Base-by-base conservation (phyloP, 2,888 invertebrate genomes). In the Physocephala rufipes region DNA sequence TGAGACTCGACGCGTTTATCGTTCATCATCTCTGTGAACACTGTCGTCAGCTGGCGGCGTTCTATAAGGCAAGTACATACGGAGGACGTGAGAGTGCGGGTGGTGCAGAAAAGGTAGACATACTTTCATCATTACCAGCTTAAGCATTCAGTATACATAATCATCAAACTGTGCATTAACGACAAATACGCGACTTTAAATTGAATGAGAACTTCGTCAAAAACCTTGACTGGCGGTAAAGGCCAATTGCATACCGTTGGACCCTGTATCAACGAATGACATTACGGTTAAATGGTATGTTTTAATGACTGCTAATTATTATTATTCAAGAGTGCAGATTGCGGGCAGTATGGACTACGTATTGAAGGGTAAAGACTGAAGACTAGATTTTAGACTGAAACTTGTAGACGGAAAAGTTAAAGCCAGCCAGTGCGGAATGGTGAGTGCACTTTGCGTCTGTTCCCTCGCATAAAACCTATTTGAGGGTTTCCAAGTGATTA, bases 231-330 rank as follows among this genome's bases (percentile, higher is more conserved):
- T 62, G 61, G 47, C 68, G 68, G 68, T 68, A 62, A 30, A 61
- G 51, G 59, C 19, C 70, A 64, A 70, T 65, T 70, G 64, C 64
- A 70, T 70, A 65, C 70, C 70, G n/a, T 1, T 24, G 43, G 36
- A 61, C 28, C 62, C 36, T 67, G 45, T 49, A 62, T 47, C 68
- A 61, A 68, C 62, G 61, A 24, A 68, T 70, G 58, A 55, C 45
- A 55, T 63, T 58, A 66, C 71, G 71, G 68, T 61, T 71, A 73
- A 73, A 73, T 71, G 71, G 68, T 67, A 73, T 73, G 71, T 68
- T 71, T 66, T 73, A 73, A 73, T 73, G 73, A 71, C 71, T 71
- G 65, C 73, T 73, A 73, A 73, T 73, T 73, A 73, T 71, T 59
- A 73, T 67, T 69, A 68, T 65, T 71, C 47, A 19, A 30, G 36